Evolutionary conservation across 2,888 invertebrate genomes (phyloP), one percentile per base, ranked within the genome.

Genomic region (Portevinia maculata): DNA sequence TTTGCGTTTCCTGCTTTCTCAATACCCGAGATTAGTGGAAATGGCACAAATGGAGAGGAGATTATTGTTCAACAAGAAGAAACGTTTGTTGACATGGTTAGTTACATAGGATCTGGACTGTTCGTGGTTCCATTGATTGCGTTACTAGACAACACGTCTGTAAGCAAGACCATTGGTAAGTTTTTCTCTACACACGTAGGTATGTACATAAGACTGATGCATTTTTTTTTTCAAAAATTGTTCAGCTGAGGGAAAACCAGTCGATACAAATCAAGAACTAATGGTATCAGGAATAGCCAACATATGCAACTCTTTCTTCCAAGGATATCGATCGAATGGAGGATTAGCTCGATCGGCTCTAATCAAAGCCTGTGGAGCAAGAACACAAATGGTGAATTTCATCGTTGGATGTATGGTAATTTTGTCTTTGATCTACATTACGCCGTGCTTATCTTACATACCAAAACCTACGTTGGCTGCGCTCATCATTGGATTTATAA

Each of bases 261-360:
- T 97, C 62, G 96, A 97, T 89, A 96, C 97, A 11, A 97, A 96
- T 50, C 97, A 97, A 90, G 98, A 98, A 91, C 92, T 98, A 88
- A 92, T 98, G 81, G 97, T 98, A 4, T 93, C 97, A 53, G 96
- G 96, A 30, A 88, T 95, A 24, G 87, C 89, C 1, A 96, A 96
- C 90, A 92, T 98, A 41, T 93, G 94, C 78, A 97, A 96, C 89
- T 95, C 96, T 0, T 95, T 98, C 91, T 94, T 97, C 86, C 94
- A 94, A 86, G 94, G 95, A 0, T 97, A 96, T 64, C 91, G 98
- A 2, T 94, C 96, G 8, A 94, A 95, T 71, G 97, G 96, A 70
- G 95, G 96, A 11, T 91, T 97, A 71, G 95, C 96, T 32, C 92
- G 96, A 0, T 88, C 96, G 86, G 97, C 98, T 21, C 96, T 98